Evolutionary conservation across 2,888 invertebrate genomes (phyloP).

Genomic region (Thysanoteuthis rhombus): DNA sequence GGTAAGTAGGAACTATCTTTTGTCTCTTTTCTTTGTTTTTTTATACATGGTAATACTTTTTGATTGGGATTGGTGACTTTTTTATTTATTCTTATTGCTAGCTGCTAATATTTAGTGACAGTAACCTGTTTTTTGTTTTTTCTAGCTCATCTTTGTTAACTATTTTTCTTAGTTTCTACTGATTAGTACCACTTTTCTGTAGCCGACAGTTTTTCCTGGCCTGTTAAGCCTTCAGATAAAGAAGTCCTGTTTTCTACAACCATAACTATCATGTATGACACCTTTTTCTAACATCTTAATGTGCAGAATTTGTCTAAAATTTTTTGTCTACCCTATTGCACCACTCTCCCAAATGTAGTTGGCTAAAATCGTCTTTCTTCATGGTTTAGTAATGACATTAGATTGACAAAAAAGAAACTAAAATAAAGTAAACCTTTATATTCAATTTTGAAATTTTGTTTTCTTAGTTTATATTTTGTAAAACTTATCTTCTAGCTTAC

Average conservation of each 20-base stretch:
- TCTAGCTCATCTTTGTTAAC: conserved; percentile 21
- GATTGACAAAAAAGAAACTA: not conserved
- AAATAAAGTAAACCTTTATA: no score
- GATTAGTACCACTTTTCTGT: conserved; percentile 29
- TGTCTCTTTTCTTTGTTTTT: conserved; percentile 31
- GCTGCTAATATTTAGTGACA: conserved; percentile 20
- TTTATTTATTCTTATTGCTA: conserved; percentile 18
- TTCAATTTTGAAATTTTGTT: not conserved
- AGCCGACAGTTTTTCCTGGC: not conserved
- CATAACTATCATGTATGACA: not conserved
- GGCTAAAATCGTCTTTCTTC: not conserved
- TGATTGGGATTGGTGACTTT: conserved; percentile 26
- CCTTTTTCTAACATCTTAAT: not conserved
- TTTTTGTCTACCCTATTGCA: no score
- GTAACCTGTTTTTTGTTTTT: not conserved
- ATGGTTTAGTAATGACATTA: not conserved
- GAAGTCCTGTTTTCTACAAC: not conserved
- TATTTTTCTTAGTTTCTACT: conserved; percentile 26
- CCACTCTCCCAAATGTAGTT: no score
- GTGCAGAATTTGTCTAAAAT: not conserved
- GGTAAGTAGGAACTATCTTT: conserved; percentile 31
- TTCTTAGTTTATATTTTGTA: not conserved
- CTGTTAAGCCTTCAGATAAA: conserved; percentile 16
- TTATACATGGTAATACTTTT: conserved; percentile 23
- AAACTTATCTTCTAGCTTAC: not conserved